phyloP scores from a whole-genome alignment of 2,797 vertebrate genomes.

The Syncerus caffer region DNA sequence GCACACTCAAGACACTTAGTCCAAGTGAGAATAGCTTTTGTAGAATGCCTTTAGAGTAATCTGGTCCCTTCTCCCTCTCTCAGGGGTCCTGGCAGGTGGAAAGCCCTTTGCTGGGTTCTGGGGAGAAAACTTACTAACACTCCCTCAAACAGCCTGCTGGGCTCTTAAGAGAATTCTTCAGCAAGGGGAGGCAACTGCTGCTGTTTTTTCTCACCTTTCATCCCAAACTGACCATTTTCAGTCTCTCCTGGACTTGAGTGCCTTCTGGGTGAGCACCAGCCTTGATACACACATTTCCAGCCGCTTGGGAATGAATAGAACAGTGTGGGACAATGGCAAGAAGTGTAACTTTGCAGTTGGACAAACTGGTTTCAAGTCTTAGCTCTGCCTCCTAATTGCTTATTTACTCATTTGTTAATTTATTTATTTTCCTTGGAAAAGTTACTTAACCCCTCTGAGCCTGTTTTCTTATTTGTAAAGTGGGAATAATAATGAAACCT shows the following conservation, averaged over 20 bases:
- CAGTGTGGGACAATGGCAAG: background rate
- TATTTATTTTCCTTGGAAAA: background rate
- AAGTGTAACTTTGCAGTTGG: background rate
- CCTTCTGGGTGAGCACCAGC: background rate
- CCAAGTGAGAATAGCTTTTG: background rate
- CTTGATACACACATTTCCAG: background rate
- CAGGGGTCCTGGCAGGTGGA: background rate
- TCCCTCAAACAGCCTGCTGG: background rate
- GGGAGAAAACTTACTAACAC: background rate
- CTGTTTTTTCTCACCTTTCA: background rate
- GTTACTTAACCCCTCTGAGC: background rate
- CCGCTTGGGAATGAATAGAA: background rate
- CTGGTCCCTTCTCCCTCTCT: background rate
- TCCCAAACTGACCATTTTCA: background rate
- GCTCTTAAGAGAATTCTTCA: background rate
- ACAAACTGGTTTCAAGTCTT: background rate
- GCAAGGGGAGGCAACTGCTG: background rate
- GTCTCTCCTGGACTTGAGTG: background rate
- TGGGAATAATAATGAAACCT: background rate
- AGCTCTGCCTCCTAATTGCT: background rate
- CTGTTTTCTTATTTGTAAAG: background rate
- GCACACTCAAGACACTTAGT: background rate
- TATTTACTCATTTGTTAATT: background rate
- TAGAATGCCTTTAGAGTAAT: constrained; percentile 29
- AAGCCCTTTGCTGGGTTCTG: background rate